phyloP scores from a whole-genome alignment of 2,797 vertebrate species.

The Urophycis tenuis region DNA sequence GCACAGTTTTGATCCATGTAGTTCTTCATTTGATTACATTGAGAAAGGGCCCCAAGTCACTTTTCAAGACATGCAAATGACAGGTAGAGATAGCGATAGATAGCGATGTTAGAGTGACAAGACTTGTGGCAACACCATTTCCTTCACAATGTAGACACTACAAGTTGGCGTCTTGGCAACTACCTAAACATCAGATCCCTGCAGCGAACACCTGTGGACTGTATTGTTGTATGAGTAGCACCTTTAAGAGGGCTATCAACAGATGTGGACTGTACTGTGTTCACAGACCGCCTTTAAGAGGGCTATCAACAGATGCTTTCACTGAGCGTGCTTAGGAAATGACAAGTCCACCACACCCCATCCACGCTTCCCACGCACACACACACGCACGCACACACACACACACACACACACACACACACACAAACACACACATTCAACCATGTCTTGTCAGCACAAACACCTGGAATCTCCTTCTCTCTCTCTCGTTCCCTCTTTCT shows the following conservation, averaged over 20 bases:
- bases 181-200: too few species aligned
- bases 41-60: too few species aligned
- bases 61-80: too few species aligned
- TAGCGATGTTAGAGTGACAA: too few species aligned
- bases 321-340: conserved; percentile 47
- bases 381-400: conserved; percentile 28
- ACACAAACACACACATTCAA: conserved; percentile 28
- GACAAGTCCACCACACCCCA: conserved; percentile 22
- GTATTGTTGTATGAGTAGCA: too few species aligned
- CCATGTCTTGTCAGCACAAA: conserved; percentile 48
- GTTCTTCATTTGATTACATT: too few species aligned
- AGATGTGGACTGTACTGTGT: not conserved
- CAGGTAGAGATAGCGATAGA: too few species aligned
- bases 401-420: conserved; percentile 28
- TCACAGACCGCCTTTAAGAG: not conserved
- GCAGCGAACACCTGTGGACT: too few species aligned
- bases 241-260: conserved; percentile 1
- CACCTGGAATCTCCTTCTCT: conserved; percentile 65
- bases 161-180: too few species aligned
- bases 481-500: conserved; percentile 9
- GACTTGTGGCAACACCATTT: too few species aligned
- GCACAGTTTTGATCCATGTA: too few species aligned
- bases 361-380: conserved; percentile 12
- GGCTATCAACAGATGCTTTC: conserved; percentile 16
- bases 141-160: too few species aligned